These are phyloP conservation scores for Paradoxurus hermaphroditus DNA, from an alignment of 2,113 vertebrate genomes.

Conservation along the genomic window DNA sequence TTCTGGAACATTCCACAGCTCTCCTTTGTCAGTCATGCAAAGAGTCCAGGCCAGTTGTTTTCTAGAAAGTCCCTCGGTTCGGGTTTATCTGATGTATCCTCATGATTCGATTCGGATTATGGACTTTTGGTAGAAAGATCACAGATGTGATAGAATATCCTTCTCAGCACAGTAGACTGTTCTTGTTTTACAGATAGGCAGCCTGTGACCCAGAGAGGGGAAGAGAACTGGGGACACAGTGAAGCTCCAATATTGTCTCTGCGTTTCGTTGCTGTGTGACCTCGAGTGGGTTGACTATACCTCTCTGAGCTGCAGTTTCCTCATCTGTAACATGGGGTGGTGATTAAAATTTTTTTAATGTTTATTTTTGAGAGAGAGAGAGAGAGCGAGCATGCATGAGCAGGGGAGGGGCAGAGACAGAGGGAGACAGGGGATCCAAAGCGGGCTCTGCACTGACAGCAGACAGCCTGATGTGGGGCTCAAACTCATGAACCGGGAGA, in stretches of 20 bases:
- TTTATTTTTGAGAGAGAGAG: too few species aligned
- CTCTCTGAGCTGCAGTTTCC: not conserved
- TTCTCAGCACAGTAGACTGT: not conserved
- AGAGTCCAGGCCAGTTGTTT: not conserved
- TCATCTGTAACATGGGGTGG: not conserved
- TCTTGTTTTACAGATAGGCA: not conserved
- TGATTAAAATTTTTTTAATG: too few species aligned
- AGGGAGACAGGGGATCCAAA: too few species aligned
- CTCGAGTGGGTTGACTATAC: not conserved
- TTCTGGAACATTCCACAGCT: not conserved
- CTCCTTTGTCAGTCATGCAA: not conserved
- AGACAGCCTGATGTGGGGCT: too few species aligned
- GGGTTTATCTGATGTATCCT: not conserved
- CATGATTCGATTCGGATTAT: not conserved
- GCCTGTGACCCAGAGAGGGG: not conserved
- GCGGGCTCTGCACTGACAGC: too few species aligned
- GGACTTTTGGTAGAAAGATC: not conserved
- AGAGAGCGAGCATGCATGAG: too few species aligned
- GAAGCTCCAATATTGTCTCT: not conserved
- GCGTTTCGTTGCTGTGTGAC: not conserved
- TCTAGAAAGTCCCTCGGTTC: not conserved
- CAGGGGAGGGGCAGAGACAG: too few species aligned
- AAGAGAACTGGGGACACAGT: not conserved
- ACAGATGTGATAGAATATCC: fast-evolving
- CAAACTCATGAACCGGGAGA: too few species aligned